Evolutionary conservation across 2,797 vertebrate species (phyloP).

Genomic region (Alfaro cultratus): DNA sequence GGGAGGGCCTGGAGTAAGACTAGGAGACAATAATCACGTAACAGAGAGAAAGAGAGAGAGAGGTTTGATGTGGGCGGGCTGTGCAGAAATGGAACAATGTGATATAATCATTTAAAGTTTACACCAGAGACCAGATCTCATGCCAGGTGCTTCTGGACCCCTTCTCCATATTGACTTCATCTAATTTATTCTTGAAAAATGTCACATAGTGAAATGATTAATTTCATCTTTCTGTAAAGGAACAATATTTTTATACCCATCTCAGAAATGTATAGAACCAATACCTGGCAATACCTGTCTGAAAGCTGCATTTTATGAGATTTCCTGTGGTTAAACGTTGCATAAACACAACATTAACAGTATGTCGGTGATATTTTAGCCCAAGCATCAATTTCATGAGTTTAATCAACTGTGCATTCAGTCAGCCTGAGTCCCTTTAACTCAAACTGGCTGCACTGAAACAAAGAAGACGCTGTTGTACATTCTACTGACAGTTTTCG

Average conservation of each 20-base stretch:
- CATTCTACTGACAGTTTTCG: too few relatives aligned
- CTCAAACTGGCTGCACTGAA: background rate
- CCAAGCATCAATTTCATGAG: background rate
- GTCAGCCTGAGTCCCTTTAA: background rate
- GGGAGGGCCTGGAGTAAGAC: background rate
- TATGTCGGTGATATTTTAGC: background rate
- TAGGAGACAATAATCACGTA: constrained; percentile 2
- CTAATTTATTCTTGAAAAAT: background rate
- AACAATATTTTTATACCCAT: background rate
- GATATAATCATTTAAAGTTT: background rate
- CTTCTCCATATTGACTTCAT: background rate
- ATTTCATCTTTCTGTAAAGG: background rate
- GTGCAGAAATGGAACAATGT: background rate
- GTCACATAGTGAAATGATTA: background rate
- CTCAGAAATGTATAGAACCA: background rate
- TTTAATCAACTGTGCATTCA: background rate
- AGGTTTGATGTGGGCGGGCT: constrained; percentile 6
- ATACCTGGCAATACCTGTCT: background rate
- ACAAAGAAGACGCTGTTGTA: background rate
- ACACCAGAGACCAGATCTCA: background rate
- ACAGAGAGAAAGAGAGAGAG: background rate
- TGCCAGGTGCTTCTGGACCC: background rate
- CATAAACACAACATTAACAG: background rate
- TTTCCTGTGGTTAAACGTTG: background rate
- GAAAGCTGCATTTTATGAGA: background rate